Conservation (phyloP, 2,113 vertebrate genomes). For the Antechinus flavipes region DNA sequence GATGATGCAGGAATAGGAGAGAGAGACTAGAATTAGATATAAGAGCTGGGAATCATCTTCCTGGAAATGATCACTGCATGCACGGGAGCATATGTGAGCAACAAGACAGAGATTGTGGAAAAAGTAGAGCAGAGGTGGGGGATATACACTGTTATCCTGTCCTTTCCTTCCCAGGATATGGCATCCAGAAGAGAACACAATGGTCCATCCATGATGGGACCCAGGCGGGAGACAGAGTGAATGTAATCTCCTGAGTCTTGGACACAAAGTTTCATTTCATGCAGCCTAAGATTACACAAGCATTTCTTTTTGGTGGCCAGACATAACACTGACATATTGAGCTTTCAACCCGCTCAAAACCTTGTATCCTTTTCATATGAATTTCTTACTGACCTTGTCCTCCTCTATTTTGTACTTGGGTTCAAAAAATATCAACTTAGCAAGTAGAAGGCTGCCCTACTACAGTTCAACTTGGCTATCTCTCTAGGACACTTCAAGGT, state of each 20-base stretch:
- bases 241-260: background rate
- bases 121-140: background rate
- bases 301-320: background rate
- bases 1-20: background rate
- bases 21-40: background rate
- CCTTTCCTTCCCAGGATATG: background rate
- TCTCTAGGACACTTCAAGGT: background rate
- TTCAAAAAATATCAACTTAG: background rate
- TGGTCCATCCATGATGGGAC: background rate
- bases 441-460: background rate
- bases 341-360: background rate
- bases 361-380: background rate
- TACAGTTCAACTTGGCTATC: background rate
- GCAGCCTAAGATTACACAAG: background rate
- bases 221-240: background rate
- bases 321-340: background rate
- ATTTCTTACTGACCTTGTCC: background rate
- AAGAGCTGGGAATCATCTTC: background rate
- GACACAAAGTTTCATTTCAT: background rate
- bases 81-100: background rate
- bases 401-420: background rate
- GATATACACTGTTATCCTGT: background rate
- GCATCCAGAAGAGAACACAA: background rate
- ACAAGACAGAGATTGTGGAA: background rate
- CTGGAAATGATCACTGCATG: background rate